Evolutionary conservation across 1,140 invertebrate species (phyloP), one percentile per base, ranked within the genome.

Genomic region (Heliothis subflexa): DNA sequence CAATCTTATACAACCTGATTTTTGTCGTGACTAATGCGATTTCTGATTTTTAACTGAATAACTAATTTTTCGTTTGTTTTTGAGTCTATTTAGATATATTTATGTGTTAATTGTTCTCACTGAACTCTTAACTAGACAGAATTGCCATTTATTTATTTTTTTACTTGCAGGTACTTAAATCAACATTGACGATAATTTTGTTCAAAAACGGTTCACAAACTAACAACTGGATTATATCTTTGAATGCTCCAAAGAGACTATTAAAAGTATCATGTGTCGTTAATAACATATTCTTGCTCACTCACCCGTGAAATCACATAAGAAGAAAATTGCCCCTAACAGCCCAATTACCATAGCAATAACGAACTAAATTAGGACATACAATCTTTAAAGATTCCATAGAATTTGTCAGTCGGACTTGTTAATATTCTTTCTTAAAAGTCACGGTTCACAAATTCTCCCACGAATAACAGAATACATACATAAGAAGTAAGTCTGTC

Each of bases 401-500:
- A 79, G 79, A 84, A 82, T 81, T 82, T 78, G 78, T 84, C 76
- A n/a, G 25, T 40, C 25, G 18, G 25, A 54, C 14, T 40, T 55
- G 70, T 54, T 55, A 72, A 54, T 40, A 55, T 76, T 55, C 47
- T 28, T 77, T 55, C 61, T 18, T 18, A 18, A 66, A 54, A 55
- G 81, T 85, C 84, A 86, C 83, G 89, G 82, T 88, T 83, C 84
- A 88, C 66, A 81, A 75, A 80, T 88, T 88, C 85, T 93, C 89
- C 86, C 91, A 93, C 90, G 59, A 78, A 78, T 76, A 84, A 40
- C 33, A 40, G 74, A 82, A 73, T 68, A 64, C 74, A 73, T 80
- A 75, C 25, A 52, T n/a, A n/a, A n/a, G n/a, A n/a, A n/a, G n/a
- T 70, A 80, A 72, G 47, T 80, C 77, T 81, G 77, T 77, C 72